Evolutionary conservation across 2,113 vertebrate species (phyloP), one percentile per base, ranked within the genome.

Genomic region (Coryphaenoides rupestris): DNA sequence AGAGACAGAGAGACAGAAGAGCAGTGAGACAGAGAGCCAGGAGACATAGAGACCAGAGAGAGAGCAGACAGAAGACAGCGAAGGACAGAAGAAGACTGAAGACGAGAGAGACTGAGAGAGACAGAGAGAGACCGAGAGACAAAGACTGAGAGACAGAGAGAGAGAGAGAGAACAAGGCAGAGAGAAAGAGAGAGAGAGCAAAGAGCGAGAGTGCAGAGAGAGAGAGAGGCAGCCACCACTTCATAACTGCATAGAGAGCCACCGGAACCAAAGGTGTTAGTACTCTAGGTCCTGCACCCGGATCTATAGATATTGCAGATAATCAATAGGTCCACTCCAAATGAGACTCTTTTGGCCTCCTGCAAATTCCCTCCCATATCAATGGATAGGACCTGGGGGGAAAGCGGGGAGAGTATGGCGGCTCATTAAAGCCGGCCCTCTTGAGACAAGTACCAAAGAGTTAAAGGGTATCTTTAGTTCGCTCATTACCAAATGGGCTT

Each of bases 301-400:
- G 62, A 47, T 84, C 75, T 69, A 67, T 75, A 65, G 71, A 85
- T 80, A 86, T 86, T 79, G 76, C 79, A 83, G 80, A 84, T 85
- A 86, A 89, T 86, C 82, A 83, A 80, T 85, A 75, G 71, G 68
- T 77, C 71, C 71, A 72, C 87, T 80, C 81, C 62, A 75, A 84
- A 86, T 70, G 74, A 80, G 73, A 64, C 52, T 65, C 62, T 49
- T 58, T 60, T 21, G 19, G 26, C 50, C 58, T 26, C 55, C 55
- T 58, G 53, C 69, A 73, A 55, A 45, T 58, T 72, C 53, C 65
- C 49, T 21, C 55, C 61, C 24, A 17, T 22, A 14, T 74, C 80
- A 72, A 69, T 77, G 72, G 74, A 83, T 68, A 63, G 79, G 78
- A 69, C 79, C 77, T 40, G 58, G 21, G 33, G 81, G 72, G 82